A percentile compares a stretch with the other conserved stretches of the same genome.
phyloP scores from a whole-genome alignment of 2,888 invertebrate species.

The Phyto melanocephala region DNA sequence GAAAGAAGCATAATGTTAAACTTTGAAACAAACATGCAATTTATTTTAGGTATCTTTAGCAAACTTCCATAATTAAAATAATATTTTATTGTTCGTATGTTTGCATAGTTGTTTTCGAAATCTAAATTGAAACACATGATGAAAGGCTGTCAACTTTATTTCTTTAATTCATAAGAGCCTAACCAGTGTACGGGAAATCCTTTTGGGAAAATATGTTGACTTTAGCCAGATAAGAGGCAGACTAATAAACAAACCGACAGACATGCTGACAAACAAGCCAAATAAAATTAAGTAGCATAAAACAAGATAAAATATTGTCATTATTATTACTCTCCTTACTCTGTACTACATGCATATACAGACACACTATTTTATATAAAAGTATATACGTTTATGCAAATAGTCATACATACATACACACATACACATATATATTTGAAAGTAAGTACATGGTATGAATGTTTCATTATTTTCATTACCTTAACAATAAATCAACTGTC shows the following conservation, averaged over 20 bases:
- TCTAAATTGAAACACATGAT: background rate
- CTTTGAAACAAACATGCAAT: background rate
- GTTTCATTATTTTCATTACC: conserved; percentile 49
- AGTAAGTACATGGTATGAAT: background rate
- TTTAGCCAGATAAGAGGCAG: background rate
- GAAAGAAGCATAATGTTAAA: background rate
- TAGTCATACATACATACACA: background rate
- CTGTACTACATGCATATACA: background rate
- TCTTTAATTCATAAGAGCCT: background rate
- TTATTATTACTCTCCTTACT: background rate
- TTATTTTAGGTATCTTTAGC: too few relatives aligned
- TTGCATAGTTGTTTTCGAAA: background rate
- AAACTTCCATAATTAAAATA: background rate
- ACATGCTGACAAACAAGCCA: background rate
- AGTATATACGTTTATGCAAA: background rate
- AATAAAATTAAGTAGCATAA: background rate
- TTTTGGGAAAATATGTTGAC: conserved; percentile 21
- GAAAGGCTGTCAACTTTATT: background rate
- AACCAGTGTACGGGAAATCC: background rate
- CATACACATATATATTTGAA: background rate
- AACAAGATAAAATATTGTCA: conserved; percentile 3
- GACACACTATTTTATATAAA: background rate
- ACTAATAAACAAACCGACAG: background rate
- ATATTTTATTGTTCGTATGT: background rate
- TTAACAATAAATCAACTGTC: conserved; percentile 52